phyloP scores from a whole-genome alignment of 2,113 vertebrate genomes.

The Dissostichus mawsoni region DNA sequence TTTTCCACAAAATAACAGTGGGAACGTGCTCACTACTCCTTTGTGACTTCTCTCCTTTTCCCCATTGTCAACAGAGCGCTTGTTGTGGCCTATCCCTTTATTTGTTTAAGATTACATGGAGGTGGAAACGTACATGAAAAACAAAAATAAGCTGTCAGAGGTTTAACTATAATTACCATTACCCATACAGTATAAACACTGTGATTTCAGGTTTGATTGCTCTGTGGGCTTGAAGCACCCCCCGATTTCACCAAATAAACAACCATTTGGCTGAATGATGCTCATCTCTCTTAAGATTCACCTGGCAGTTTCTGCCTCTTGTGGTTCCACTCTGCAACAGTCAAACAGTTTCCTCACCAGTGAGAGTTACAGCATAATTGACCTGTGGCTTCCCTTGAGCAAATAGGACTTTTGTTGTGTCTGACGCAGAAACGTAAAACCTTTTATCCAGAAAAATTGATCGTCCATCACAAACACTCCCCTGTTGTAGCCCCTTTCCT shows the following conservation, averaged over 20 bases:
- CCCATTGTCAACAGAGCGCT: constrained; percentile 26
- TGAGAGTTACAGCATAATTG: constrained; percentile 70
- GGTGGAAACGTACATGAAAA: constrained; percentile 32
- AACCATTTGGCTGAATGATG: neutral
- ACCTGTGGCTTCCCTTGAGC: constrained; percentile 57
- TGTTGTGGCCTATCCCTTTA: constrained; percentile 38
- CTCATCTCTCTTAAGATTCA: constrained; percentile 22
- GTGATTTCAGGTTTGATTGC: constrained; percentile 24
- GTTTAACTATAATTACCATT: constrained; percentile 42
- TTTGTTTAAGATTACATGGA: constrained; percentile 44
- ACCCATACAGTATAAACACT: constrained; percentile 19
- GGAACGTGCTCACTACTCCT: constrained; percentile 7
- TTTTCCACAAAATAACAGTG: neutral
- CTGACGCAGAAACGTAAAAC: constrained; percentile 64
- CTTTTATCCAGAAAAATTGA: constrained; percentile 74
- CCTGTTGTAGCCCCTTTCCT: constrained; percentile 54
- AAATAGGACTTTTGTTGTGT: constrained; percentile 61
- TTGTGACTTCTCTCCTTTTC: constrained; percentile 7
- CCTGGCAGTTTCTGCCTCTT: constrained; percentile 28
- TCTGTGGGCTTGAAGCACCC: constrained; percentile 1
- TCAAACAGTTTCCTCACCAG: constrained; percentile 48
- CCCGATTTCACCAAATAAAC: constrained; percentile 22
- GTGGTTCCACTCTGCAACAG: constrained; percentile 20
- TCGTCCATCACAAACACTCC: constrained; percentile 60
- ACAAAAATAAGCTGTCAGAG: constrained; percentile 38